Base-by-base conservation (phyloP, 2,113 vertebrate species). In the Eulacestoma nigropectus region DNA sequence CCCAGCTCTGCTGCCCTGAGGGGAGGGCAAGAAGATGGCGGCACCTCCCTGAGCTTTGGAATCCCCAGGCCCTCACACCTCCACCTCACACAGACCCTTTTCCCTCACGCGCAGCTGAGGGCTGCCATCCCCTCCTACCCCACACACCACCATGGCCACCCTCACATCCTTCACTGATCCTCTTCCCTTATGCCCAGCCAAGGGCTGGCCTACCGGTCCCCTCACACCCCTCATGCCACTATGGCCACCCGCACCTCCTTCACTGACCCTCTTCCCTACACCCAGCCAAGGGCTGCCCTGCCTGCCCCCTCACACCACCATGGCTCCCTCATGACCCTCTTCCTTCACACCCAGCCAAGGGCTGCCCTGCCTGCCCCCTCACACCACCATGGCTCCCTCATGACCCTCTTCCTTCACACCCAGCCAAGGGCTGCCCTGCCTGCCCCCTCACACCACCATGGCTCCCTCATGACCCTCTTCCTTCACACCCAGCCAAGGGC, bases 1-100 rank as follows among this genome's bases (percentile, higher is more conserved):
- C 67, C 22, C 16, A 14, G 49, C 53, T 25, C 72, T 11, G 7
- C 49, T 11, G 3, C 37, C 59, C 30, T 27, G 35, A 93, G 16
- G 69, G 62, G 26, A 79, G 21, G 26, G 39, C 0, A 0, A 72
- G 56, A 68, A 76, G 53, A 88, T 79, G 62, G 72, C 1, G 0
- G 59, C 11, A 0, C 10, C 23, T 47, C 10, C 16, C 42, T 5
- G 37, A 16, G 12, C 49, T 16, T 25, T 16, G 9, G 21, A 29
- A 39, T 5, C 2, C 9, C 19, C 22, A 64, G 14, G 11, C 37
- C 46, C 60, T 44, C 12, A 7, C 29, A 6, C 12, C 47, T 53
- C 46, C 35, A 33, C 33, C 55, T 76, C 26, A 62, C n/a, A 62
- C 13, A 5, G 46, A 22, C 25, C 7, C 16, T 53, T 10, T 37